Base-by-base conservation (phyloP, 2,888 invertebrate genomes). In the Eledona agricola region DNA sequence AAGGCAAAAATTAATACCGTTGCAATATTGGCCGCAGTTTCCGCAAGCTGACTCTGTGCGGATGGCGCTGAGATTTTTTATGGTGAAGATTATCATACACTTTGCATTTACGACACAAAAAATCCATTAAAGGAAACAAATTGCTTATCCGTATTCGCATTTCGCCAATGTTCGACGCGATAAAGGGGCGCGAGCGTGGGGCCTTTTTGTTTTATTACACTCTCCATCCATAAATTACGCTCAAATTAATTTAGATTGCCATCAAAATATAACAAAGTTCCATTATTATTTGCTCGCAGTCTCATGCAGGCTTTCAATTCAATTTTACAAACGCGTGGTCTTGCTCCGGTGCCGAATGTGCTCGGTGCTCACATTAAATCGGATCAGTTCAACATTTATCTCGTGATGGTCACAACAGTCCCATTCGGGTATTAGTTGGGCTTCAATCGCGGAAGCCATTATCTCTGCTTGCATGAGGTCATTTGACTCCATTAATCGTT, bases 61-160 rank as follows among this genome's bases (percentile, higher is more conserved):
- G 52, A 54, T 58, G 49, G 26, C 42, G 51, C 37, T 43, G 50
- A 54, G 54, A 51, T 60, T 55, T 56, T 53, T 61, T 57, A 58
- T 57, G 43, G 53, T 19, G 29, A 19, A 56, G 64, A 66, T 65
- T 66, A 66, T 55, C 66, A 64, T 64, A 63, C 60, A 63, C 61
- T 65, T 63, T 63, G 58, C 64, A 62, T 64, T 63, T 62, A 60
- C 64, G 57, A 64, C 60, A 61, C 54, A 63, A 65, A 66, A 62
- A 66, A 65, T 65, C 64, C 64, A 66, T 66, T 66, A 65, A 59
- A 60, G 58, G 51, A 63, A 63, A 65, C 66, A 66, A 64, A 65
- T 61, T 60, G 63, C 64, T 57, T 61, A 58, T 63, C 55, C 51
- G 51, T 35, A 54, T 58, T 60, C 60, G 51, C 59, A 58, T 58